Percentiles rank a stretch among this genome's conserved stretches.
These are phyloP conservation scores for Saguinus midas DNA, from an alignment of 2,113 vertebrate species.

Conservation along the genomic window DNA sequence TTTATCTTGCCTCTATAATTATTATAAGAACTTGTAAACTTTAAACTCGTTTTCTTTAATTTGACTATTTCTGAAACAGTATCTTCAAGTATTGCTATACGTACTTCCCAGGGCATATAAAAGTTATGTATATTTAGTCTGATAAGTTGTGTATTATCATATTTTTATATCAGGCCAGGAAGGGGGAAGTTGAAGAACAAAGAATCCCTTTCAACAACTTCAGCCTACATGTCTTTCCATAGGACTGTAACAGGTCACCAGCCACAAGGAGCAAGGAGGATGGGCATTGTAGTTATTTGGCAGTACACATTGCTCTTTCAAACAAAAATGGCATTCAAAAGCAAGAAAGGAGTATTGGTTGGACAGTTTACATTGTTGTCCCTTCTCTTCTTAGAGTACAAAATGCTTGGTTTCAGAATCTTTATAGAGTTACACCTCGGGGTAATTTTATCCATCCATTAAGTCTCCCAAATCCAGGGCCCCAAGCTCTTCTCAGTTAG, in stretches of 20 bases:
- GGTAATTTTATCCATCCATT: not conserved
- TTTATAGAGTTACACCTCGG: fast-evolving
- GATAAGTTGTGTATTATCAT: not conserved
- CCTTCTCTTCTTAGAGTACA: not conserved
- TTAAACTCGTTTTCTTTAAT: not conserved
- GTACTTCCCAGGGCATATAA: not conserved
- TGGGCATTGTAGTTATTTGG: not conserved
- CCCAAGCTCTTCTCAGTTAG: not conserved
- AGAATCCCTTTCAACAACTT: not conserved
- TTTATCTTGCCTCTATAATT: not conserved
- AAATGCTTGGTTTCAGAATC: not conserved
- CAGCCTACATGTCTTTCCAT: not conserved
- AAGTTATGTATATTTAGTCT: not conserved
- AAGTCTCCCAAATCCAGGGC: not conserved
- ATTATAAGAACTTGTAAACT: not conserved
- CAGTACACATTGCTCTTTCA: not conserved
- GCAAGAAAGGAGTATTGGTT: not conserved
- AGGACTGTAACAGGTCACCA: not conserved
- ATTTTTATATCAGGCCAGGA: not conserved
- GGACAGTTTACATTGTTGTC: not conserved
- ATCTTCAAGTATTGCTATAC: not conserved
- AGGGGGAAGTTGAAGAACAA: not conserved
- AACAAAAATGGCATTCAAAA: not conserved
- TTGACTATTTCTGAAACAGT: not conserved
- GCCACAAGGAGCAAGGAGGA: not conserved